These are phyloP conservation scores for Agrotis segetum DNA, from an alignment of 2,888 invertebrate genomes.

Conservation along the genomic window DNA sequence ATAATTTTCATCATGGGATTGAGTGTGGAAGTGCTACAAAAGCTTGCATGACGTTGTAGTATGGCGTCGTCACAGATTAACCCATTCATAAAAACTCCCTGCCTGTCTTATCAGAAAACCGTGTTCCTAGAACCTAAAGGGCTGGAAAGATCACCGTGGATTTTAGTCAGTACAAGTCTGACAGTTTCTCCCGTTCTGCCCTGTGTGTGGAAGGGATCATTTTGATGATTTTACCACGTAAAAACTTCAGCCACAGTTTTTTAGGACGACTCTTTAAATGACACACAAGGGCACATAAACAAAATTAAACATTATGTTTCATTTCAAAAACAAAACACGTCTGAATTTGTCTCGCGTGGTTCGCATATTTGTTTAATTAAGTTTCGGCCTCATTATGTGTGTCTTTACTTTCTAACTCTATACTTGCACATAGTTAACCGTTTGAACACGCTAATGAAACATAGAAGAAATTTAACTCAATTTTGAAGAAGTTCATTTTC, in stretches of 20 bases:
- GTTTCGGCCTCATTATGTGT: constrained; percentile 39
- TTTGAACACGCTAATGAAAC: background rate
- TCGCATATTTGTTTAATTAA: constrained; percentile 57
- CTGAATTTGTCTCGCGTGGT: constrained; percentile 43
- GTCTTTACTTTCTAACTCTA: constrained; percentile 12
- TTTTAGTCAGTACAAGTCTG: too few species aligned
- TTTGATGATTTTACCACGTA: too few species aligned
- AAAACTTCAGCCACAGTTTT: constrained; percentile 16
- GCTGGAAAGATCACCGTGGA: too few species aligned
- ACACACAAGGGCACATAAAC: constrained; percentile 28
- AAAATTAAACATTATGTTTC: constrained; percentile 30
- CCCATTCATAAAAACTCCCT: too few species aligned
- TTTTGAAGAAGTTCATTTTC: constrained; percentile 8
- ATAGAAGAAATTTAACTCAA: constrained; percentile 35
- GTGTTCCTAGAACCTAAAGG: too few species aligned
- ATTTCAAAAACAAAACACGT: constrained; percentile 16
- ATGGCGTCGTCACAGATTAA: too few species aligned
- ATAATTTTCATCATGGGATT: too few species aligned
- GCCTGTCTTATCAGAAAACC: too few species aligned
- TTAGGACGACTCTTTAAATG: constrained; percentile 4
- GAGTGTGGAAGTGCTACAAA: too few species aligned
- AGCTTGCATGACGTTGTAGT: too few species aligned
- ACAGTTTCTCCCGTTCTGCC: too few species aligned
- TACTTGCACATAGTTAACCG: constrained; percentile 11
- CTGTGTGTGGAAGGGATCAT: too few species aligned